Percentiles rank a stretch among this genome's conserved stretches.
Conservation (phyloP, 2,797 vertebrate species). For the Enteromius viviparus region DNA sequence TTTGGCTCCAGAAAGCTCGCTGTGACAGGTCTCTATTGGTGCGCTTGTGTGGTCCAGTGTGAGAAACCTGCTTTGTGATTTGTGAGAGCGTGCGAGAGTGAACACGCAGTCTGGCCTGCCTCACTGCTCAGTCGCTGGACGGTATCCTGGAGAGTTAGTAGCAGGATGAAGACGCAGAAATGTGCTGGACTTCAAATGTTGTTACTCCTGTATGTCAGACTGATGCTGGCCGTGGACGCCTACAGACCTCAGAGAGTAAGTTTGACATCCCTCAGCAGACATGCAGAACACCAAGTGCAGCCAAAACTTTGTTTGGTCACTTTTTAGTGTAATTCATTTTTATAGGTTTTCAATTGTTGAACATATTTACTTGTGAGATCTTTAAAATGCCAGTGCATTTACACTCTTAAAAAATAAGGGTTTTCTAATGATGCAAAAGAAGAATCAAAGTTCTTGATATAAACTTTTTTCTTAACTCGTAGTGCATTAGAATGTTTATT, state of each 20-base stretch:
- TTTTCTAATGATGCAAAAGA: neutral
- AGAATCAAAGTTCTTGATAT: neutral
- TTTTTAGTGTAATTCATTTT: neutral
- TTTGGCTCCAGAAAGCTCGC: slow-evolving; percentile 52
- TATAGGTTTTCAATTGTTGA: neutral
- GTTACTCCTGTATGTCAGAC: slow-evolving; percentile 52
- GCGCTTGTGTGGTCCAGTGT: slow-evolving; percentile 41
- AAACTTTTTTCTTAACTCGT: rapidly evolving
- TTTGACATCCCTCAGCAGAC: slow-evolving; percentile 34
- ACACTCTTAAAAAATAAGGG: neutral
- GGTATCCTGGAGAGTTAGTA: slow-evolving; percentile 42
- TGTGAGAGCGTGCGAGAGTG: slow-evolving; percentile 36
- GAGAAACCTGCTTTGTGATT: slow-evolving; percentile 34
- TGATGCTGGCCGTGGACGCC: slow-evolving; percentile 50
- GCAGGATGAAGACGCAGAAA: slow-evolving; percentile 59
- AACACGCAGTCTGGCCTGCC: slow-evolving; percentile 33
- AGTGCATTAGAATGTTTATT: neutral
- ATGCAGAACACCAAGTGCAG: neutral
- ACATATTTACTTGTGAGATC: neutral
- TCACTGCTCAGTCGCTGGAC: slow-evolving; percentile 24
- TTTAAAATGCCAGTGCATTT: neutral
- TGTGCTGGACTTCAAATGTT: slow-evolving; percentile 49
- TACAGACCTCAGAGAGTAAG: slow-evolving; percentile 56
- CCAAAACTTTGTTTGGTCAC: neutral
- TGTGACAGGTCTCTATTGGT: slow-evolving; percentile 44